Percentiles rank a stretch among this genome's conserved stretches.
phyloP scores from a whole-genome alignment of 2,113 vertebrate genomes.

The Cololabis saira region DNA sequence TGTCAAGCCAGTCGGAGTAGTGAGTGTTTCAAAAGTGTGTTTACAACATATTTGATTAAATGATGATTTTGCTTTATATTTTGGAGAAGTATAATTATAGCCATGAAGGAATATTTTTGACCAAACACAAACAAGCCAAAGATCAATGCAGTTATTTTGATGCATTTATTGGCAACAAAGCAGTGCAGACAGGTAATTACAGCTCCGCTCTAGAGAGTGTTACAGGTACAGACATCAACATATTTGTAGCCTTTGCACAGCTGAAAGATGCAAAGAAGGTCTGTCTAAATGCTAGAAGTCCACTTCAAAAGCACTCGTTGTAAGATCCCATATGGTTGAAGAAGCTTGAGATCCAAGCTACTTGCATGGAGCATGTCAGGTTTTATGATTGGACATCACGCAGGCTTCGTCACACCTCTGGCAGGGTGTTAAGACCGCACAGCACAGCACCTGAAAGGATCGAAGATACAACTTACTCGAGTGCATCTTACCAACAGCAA shows the following conservation, averaged over 20 bases:
- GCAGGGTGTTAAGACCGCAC: constrained; percentile 59
- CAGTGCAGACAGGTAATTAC: constrained; percentile 21
- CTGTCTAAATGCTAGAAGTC: constrained; percentile 7
- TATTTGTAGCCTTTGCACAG: background rate
- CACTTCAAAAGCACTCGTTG: constrained; percentile 40
- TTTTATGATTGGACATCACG: constrained; percentile 4
- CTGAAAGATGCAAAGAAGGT: background rate
- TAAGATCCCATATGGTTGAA: constrained; percentile 18
- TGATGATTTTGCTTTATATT: no score
- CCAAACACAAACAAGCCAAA: background rate
- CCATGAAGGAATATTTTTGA: background rate
- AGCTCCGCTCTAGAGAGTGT: constrained; percentile 4
- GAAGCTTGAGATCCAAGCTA: constrained; percentile 4
- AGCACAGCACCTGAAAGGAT: constrained; percentile 80
- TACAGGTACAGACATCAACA: no score
- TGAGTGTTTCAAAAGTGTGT: no score
- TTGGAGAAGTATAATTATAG: no score
- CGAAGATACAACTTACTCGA: background rate
- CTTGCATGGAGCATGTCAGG: constrained; percentile 12
- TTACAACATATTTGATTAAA: no score
- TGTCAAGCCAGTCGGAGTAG: constrained; percentile 19
- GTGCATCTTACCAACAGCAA: background rate
- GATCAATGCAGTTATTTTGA: constrained; percentile 15
- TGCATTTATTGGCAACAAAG: constrained; percentile 61
- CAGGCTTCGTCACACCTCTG: constrained; percentile 8